These are phyloP conservation scores for Acipenser ruthenus DNA, from an alignment of 2,797 vertebrate species.

Conservation along the genomic window DNA sequence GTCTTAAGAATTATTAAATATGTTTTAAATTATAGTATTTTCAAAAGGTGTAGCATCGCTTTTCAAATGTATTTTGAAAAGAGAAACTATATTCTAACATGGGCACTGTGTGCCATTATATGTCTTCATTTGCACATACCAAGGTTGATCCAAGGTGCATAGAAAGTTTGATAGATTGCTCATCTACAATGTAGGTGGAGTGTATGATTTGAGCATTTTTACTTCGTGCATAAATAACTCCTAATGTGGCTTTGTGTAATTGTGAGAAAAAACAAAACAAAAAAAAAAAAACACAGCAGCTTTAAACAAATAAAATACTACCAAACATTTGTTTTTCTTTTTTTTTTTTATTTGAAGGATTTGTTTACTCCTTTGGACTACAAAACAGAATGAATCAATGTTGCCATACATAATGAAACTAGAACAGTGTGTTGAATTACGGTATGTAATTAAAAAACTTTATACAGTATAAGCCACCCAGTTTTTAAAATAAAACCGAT, in stretches of 20 bases:
- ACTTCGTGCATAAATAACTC: neutral
- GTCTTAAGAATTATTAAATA: no score
- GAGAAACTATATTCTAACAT: neutral
- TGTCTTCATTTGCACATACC: slow-evolving; percentile 6
- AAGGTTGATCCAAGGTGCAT: neutral
- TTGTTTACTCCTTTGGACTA: slow-evolving; percentile 54
- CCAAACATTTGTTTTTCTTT: slow-evolving; percentile 25
- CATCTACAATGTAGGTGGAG: slow-evolving; percentile 20
- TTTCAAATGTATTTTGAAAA: neutral
- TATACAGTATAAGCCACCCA: slow-evolving; percentile 64
- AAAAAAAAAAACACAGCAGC: neutral
- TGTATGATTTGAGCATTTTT: slow-evolving; percentile 4
- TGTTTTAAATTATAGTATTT: no score
- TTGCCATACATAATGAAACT: slow-evolving; percentile 44
- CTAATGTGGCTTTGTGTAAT: slow-evolving; percentile 9
- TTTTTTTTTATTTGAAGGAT: slow-evolving; percentile 60
- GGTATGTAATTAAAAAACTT: slow-evolving; percentile 59
- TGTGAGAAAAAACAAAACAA: no score
- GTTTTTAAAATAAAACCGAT: slow-evolving; percentile 70
- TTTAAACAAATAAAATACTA: slow-evolving; percentile 12
- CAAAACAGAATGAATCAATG: slow-evolving; percentile 46
- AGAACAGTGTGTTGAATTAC: slow-evolving; percentile 49
- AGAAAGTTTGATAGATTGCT: slow-evolving; percentile 8
- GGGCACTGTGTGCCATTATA: slow-evolving; percentile 2
- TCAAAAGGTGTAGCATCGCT: no score